Evolutionary conservation across 2,797 vertebrate genomes (phyloP).

Genomic region (Syngnathus rostellatus): DNA sequence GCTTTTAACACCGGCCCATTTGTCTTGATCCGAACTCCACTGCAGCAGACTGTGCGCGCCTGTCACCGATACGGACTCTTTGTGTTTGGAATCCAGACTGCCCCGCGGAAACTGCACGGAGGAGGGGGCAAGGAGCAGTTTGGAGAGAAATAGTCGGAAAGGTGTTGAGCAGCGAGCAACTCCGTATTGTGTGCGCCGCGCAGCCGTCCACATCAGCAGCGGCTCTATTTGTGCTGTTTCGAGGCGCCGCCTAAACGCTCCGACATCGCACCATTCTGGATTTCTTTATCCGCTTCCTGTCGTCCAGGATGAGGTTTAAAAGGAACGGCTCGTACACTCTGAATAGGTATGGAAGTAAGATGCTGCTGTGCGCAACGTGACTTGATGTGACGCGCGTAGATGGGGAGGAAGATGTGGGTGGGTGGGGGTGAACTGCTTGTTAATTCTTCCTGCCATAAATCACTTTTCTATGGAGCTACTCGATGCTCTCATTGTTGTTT

Average conservation of each 20-base stretch:
- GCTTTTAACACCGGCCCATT: background rate
- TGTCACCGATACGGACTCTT: constrained; percentile 5
- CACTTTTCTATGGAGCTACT: background rate
- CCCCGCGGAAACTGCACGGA: constrained; percentile 49
- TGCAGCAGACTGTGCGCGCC: constrained; percentile 1
- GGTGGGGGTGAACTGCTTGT: background rate
- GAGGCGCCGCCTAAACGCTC: constrained; percentile 1
- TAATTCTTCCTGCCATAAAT: background rate
- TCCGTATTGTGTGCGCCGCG: constrained; percentile 33
- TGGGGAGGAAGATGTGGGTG: constrained; percentile 2
- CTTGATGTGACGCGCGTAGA: constrained; percentile 14
- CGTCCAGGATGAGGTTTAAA: constrained; percentile 76
- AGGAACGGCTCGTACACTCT: constrained; percentile 80
- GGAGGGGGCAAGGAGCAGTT: constrained; percentile 7
- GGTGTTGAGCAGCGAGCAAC: constrained; percentile 30
- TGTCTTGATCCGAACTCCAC: background rate
- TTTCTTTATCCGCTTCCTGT: constrained; percentile 74
- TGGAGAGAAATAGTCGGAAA: constrained; percentile 11
- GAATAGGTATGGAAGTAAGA: constrained; percentile 70
- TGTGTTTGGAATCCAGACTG: constrained; percentile 11
- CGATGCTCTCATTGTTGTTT: background rate
- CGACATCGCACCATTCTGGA: constrained; percentile 61
- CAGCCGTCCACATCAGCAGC: constrained; percentile 18
- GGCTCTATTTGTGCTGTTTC: background rate
- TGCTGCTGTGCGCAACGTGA: constrained; percentile 3